Percentiles rank a stretch among this genome's conserved stretches.
Evolutionary conservation across 2,113 vertebrate genomes (phyloP).

Genomic region (Chloebia gouldiae): DNA sequence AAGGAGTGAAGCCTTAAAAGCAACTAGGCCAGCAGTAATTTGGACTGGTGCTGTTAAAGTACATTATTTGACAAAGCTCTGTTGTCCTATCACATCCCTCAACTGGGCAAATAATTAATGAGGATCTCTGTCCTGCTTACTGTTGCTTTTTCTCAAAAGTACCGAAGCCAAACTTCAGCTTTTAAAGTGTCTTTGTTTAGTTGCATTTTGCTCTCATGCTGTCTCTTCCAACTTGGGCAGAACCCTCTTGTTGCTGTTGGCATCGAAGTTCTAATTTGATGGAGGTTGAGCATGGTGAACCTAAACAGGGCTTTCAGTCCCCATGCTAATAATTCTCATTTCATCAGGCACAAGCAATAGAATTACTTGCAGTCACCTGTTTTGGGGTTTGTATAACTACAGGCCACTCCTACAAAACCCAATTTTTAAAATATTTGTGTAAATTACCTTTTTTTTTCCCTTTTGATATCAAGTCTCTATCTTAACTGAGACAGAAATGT

Average conservation of each 20-base stretch:
- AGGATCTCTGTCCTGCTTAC: not conserved
- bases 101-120: not conserved
- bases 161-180: not conserved
- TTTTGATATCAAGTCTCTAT: not conserved
- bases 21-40: not conserved
- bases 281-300: not conserved
- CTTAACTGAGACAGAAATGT: not conserved
- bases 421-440: not conserved
- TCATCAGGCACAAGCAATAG: not conserved
- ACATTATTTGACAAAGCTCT: not conserved
- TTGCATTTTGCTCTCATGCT: not conserved
- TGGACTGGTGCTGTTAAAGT: not conserved
- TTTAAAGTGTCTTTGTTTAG: not conserved
- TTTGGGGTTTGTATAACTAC: not conserved
- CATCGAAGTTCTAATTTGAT: not conserved
- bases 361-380: not conserved
- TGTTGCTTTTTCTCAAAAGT: not conserved
- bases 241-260: not conserved
- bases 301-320: not conserved
- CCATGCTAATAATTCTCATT: not conserved
- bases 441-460: not conserved
- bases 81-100: not conserved
- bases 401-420: not conserved
- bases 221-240: not conserved
- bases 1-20: slow-evolving; percentile 13